These are phyloP conservation scores for Sander lucioperca DNA, from an alignment of 2,113 vertebrate species.

Conservation along the genomic window DNA sequence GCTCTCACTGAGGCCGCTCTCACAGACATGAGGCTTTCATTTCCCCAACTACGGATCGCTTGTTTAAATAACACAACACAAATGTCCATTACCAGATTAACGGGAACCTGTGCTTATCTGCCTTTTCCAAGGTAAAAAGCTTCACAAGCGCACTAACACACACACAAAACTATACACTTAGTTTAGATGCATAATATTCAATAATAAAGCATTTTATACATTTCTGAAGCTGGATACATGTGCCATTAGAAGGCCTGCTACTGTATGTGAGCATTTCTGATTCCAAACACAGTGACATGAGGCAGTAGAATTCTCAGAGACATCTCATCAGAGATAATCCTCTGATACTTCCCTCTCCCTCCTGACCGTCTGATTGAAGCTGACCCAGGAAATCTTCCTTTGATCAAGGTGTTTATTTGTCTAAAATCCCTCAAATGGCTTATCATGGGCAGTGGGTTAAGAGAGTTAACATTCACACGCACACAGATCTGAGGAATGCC, in stretches of 20 bases:
- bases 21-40: too few species aligned
- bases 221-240: not conserved
- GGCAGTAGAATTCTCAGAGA: not conserved
- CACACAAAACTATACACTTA: not conserved
- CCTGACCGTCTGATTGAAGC: constrained; percentile 9
- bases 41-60: too few species aligned
- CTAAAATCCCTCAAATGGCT: constrained; percentile 22
- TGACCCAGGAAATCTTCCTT: constrained; percentile 29
- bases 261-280: not conserved
- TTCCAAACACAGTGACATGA: not conserved
- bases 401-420: constrained; percentile 49
- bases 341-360: constrained; percentile 7
- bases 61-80: too few species aligned
- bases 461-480: not conserved
- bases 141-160: too few species aligned
- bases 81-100: too few species aligned
- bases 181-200: not conserved
- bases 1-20: too few species aligned
- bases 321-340: constrained; percentile 12
- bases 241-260: not conserved
- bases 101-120: too few species aligned
- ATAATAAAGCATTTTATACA: not conserved
- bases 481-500: constrained; percentile 14
- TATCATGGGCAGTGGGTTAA: constrained; percentile 5
- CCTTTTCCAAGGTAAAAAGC: too few species aligned